Conservation (phyloP, 2,797 vertebrate genomes). For the Cynodonichthys magdalenae region DNA sequence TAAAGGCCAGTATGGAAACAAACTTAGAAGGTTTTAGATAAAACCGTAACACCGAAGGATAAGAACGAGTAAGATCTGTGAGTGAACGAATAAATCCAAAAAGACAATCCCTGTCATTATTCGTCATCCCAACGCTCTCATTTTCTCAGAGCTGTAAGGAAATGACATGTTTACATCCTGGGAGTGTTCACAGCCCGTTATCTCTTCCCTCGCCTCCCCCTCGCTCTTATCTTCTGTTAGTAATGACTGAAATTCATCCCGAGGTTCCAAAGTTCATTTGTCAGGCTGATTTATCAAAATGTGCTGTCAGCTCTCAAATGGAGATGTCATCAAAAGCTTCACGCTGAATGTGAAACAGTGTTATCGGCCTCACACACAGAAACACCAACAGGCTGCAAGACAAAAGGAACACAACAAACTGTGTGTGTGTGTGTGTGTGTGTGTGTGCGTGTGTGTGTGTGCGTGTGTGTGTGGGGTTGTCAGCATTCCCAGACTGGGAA, state of each 20-base stretch:
- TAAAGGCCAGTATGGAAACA: neutral
- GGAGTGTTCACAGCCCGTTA: slow-evolving; percentile 7
- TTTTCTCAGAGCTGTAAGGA: slow-evolving; percentile 20
- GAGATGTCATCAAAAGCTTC: slow-evolving; percentile 19
- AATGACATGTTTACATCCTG: slow-evolving; percentile 24
- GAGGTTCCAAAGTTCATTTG: slow-evolving; percentile 23
- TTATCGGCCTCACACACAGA: slow-evolving; percentile 28
- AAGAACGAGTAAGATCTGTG: neutral
- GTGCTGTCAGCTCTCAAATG: slow-evolving; percentile 21
- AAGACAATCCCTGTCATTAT: neutral
- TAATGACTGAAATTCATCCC: slow-evolving; percentile 10
- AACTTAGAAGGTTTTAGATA: neutral
- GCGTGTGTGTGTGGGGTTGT: slow-evolving; percentile 19
- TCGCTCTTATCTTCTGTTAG: slow-evolving; percentile 6
- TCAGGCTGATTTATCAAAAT: neutral
- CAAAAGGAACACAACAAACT: slow-evolving; percentile 31
- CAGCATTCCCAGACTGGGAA: slow-evolving; percentile 53
- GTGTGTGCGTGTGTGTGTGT: no score
- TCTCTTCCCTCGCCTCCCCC: slow-evolving; percentile 8
- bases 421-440: neutral
- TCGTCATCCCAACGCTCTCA: neutral
- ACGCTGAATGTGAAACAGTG: slow-evolving; percentile 19
- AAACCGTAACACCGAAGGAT: neutral
- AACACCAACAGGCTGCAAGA: slow-evolving; percentile 9
- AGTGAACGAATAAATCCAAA: neutral